Evolutionary conservation across 1,140 invertebrate species (phyloP).

Genomic region (Myzus persicae): DNA sequence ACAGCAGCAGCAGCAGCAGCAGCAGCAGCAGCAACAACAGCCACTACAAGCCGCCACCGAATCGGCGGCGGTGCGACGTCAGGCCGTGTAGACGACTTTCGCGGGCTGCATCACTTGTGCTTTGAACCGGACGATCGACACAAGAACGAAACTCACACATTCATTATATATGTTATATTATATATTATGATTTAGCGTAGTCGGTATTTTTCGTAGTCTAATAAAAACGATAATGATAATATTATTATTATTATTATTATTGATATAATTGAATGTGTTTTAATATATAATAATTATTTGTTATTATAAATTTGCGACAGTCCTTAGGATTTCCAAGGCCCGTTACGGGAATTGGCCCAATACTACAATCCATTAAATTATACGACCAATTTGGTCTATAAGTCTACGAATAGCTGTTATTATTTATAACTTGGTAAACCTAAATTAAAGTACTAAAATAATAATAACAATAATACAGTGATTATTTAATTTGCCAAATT

Average conservation of each 20-base stretch:
- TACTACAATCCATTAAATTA: too few species aligned
- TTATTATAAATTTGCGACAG: not conserved
- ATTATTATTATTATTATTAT: not conserved
- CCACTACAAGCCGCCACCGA: not conserved
- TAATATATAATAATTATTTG: not conserved
- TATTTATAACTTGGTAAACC: too few species aligned
- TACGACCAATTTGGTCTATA: too few species aligned
- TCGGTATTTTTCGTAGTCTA: constrained; percentile 33
- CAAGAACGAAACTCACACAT: not conserved
- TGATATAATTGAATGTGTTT: not conserved
- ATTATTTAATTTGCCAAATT: too few species aligned
- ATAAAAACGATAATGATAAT: constrained; percentile 1
- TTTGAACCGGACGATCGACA: not conserved
- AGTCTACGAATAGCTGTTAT: too few species aligned
- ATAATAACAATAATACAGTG: too few species aligned
- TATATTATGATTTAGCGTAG: constrained; percentile 32
- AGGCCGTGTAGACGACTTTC: not conserved
- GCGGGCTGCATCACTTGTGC: not conserved
- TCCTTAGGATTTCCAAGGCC: too few species aligned
- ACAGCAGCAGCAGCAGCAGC: not conserved
- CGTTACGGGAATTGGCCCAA: too few species aligned
- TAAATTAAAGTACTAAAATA: too few species aligned
- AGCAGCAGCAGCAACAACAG: not conserved
- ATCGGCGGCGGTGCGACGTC: not conserved
- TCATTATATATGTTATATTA: not conserved